Evolutionary conservation across 2,113 vertebrate genomes (phyloP).

Genomic region (Labeo catla): DNA sequence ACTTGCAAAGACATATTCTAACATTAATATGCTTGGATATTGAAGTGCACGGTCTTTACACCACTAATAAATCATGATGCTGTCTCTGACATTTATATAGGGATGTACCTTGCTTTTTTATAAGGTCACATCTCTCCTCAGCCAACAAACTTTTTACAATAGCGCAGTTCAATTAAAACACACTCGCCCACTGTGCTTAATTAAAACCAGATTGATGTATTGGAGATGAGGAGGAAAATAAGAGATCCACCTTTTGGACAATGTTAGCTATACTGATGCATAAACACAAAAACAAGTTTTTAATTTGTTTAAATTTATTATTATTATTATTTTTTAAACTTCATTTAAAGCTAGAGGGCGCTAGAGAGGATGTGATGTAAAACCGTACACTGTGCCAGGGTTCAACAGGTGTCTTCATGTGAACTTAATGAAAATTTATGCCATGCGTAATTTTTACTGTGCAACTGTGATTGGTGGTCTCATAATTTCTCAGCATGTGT

Average conservation of each 20-base stretch:
- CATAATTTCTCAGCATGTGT: slow-evolving; percentile 20
- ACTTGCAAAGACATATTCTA: not conserved
- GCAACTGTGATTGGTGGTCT: slow-evolving; percentile 3
- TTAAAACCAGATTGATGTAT: not conserved
- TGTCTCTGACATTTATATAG: slow-evolving; percentile 10
- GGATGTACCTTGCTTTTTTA: slow-evolving; percentile 3
- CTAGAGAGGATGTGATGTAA: not conserved
- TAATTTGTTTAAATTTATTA: too few relatives aligned
- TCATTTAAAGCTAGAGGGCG: not conserved
- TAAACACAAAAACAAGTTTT: not conserved
- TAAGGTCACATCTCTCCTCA: slow-evolving; percentile 10
- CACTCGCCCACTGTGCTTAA: not conserved
- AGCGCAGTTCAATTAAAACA: not conserved
- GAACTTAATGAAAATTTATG: not conserved
- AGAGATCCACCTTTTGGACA: not conserved
- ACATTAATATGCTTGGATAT: not conserved
- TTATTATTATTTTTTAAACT: not conserved
- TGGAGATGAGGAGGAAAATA: not conserved
- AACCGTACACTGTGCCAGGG: not conserved
- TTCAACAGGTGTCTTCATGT: not conserved
- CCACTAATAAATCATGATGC: not conserved
- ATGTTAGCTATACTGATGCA: not conserved
- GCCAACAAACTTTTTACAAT: not conserved
- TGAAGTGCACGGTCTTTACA: not conserved
- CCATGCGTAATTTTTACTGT: not conserved